A percentile compares a stretch with the other conserved stretches of the same genome.
These are phyloP conservation scores for Leptoclinus maculatus DNA, from an alignment of 2,797 vertebrate species.

Conservation along the genomic window DNA sequence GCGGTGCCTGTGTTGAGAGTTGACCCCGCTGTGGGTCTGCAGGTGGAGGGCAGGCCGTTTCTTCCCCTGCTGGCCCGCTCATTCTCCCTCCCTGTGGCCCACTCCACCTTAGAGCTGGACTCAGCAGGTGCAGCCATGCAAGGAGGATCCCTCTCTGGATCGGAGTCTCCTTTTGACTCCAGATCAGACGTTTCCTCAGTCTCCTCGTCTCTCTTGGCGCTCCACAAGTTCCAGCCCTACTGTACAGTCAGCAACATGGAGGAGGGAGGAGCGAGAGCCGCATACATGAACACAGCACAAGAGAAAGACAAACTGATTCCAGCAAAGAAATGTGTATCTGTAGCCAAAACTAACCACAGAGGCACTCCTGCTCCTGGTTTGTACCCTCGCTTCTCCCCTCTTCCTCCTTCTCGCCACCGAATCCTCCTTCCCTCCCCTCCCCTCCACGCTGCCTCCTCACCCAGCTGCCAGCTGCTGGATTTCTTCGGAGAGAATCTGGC, in stretches of 20 bases:
- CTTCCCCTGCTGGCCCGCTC: conserved; percentile 68
- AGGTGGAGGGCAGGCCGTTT: conserved; percentile 45
- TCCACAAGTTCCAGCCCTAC: conserved; percentile 35
- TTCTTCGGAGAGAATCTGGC: conserved; percentile 92
- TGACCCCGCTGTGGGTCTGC: conserved; percentile 24
- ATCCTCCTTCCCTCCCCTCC: conserved; percentile 50
- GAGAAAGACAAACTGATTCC: conserved; percentile 40
- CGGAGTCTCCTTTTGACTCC: conserved; percentile 78
- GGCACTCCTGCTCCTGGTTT: neutral
- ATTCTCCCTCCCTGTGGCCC: conserved; percentile 72
- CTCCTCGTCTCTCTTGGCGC: conserved; percentile 47
- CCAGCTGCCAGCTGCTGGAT: conserved; percentile 83
- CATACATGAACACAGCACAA: neutral
- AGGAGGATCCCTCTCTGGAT: conserved; percentile 66
- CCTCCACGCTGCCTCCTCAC: conserved; percentile 28
- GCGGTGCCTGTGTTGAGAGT: conserved; percentile 23
- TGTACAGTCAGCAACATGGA: conserved; percentile 20
- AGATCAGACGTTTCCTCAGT: conserved; percentile 69
- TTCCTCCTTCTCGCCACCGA: conserved; percentile 10
- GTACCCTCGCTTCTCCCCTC: neutral
- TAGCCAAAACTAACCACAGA: neutral
- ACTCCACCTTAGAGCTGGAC: conserved; percentile 64
- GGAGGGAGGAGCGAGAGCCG: conserved; percentile 19
- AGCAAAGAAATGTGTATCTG: conserved; percentile 18
- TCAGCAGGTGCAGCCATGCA: conserved; percentile 49